Conservation (phyloP, 2,797 vertebrate species). For the Agapornis canus region DNA sequence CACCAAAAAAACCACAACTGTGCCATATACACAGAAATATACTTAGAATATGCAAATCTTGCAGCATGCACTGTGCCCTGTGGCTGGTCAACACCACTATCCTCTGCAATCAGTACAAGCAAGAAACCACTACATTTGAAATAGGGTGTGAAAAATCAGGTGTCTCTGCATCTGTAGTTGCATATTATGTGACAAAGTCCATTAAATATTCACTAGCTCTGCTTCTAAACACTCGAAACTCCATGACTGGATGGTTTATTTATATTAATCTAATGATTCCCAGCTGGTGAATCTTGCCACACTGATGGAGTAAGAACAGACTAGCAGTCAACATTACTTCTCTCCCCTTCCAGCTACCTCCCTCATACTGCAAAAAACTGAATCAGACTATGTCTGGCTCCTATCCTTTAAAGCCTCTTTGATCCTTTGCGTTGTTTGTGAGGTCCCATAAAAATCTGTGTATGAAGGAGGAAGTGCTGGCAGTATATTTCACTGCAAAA, state of each 20-base stretch:
- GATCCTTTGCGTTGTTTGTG: not conserved
- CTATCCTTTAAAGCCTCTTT: not conserved
- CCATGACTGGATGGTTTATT: not conserved
- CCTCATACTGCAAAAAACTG: not conserved
- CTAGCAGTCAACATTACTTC: no score
- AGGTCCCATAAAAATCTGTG: not conserved
- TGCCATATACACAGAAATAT: not conserved
- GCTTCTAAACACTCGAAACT: not conserved
- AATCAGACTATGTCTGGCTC: not conserved
- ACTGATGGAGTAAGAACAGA: not conserved
- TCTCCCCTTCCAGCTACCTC: not conserved
- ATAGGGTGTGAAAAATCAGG: not conserved
- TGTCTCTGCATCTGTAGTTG: not conserved
- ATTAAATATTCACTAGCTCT: not conserved
- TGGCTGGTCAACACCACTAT: not conserved
- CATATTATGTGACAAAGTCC: not conserved
- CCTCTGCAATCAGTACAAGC: not conserved
- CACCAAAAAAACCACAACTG: not conserved
- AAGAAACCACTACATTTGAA: not conserved
- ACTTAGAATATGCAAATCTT: not conserved
- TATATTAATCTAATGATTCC: not conserved
- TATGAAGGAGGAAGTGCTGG: not conserved
- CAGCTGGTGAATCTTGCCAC: not conserved
- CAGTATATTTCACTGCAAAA: not conserved
- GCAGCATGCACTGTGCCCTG: not conserved